Evolutionary conservation across 2,888 invertebrate species (phyloP).

Genomic region (Yponomeuta plumbellus): DNA sequence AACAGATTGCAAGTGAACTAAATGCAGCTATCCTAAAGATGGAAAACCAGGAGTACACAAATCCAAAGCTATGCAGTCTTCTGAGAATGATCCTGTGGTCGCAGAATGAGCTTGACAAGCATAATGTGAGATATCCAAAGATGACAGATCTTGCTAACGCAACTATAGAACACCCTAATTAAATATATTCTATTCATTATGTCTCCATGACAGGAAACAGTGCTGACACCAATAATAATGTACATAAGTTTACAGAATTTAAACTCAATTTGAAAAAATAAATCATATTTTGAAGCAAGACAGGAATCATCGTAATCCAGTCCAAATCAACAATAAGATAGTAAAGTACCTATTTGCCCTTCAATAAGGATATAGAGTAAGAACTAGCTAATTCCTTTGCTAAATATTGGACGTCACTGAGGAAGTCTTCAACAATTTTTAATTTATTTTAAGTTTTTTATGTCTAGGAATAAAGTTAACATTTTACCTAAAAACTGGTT

Average conservation of each 20-base stretch:
- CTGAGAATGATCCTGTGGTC: conserved; percentile 97
- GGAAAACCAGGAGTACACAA: conserved; percentile 93
- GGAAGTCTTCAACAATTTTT: not conserved
- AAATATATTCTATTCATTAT: conserved; percentile 25
- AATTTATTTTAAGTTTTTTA: conserved; percentile 16
- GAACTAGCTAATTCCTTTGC: not conserved
- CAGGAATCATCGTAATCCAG: no score
- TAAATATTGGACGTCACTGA: not conserved
- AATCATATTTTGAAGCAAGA: no score
- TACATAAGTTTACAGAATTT: not conserved
- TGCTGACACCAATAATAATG: not conserved
- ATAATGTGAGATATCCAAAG: conserved; percentile 95
- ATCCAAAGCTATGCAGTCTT: conserved; percentile 93
- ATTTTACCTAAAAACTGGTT: not conserved
- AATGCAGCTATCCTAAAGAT: conserved; percentile 98
- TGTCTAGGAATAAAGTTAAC: conserved; percentile 17
- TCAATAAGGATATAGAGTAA: not conserved
- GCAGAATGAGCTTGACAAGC: conserved; percentile 95
- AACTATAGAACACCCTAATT: conserved; percentile 85
- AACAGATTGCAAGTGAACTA: conserved; percentile 94
- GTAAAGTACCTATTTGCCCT: not conserved
- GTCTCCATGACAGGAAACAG: not conserved
- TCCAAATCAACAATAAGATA: not conserved
- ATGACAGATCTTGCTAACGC: conserved; percentile 95
- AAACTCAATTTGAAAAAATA: no score